A percentile compares a stretch with the other conserved stretches of the same genome.
phyloP scores from a whole-genome alignment of 2,888 invertebrate species.

The Heteromurus nitidus region DNA sequence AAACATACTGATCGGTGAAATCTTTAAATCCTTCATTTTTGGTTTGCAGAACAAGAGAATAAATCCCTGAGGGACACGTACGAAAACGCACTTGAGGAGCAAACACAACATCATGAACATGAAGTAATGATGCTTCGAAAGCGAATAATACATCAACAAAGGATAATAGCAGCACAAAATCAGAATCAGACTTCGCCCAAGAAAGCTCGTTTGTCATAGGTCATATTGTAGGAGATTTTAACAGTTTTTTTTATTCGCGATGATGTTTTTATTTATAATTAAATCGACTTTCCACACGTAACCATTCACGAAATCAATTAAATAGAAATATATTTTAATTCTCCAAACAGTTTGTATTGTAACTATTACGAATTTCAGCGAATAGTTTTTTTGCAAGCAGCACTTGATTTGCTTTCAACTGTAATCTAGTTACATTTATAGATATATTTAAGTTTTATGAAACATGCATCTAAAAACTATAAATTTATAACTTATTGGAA shows the following conservation, averaged over 20 bases:
- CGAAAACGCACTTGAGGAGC: slow-evolving; percentile 51
- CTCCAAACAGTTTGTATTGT: too few relatives aligned
- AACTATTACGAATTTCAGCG: too few relatives aligned
- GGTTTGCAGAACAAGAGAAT: slow-evolving; percentile 35
- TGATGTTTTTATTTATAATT: background rate
- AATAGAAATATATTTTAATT: too few relatives aligned
- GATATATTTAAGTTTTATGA: too few relatives aligned
- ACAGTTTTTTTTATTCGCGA: background rate
- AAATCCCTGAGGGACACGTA: slow-evolving; percentile 35
- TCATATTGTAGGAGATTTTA: background rate
- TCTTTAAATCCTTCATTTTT: background rate
- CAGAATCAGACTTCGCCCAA: background rate
- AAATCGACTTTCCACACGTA: background rate
- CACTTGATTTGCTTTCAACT: too few relatives aligned
- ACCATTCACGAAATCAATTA: too few relatives aligned
- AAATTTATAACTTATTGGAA: too few relatives aligned
- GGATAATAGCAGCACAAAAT: background rate
- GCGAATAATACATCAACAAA: slow-evolving; percentile 43
- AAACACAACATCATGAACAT: slow-evolving; percentile 38
- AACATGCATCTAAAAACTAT: too few relatives aligned
- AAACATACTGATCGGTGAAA: background rate
- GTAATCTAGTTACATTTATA: too few relatives aligned
- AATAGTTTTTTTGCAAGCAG: too few relatives aligned
- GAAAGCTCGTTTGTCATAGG: background rate
- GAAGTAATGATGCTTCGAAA: slow-evolving; percentile 30